Evolutionary conservation across 1,140 invertebrate genomes (phyloP).

Genomic region (Sitobion miscanthi): DNA sequence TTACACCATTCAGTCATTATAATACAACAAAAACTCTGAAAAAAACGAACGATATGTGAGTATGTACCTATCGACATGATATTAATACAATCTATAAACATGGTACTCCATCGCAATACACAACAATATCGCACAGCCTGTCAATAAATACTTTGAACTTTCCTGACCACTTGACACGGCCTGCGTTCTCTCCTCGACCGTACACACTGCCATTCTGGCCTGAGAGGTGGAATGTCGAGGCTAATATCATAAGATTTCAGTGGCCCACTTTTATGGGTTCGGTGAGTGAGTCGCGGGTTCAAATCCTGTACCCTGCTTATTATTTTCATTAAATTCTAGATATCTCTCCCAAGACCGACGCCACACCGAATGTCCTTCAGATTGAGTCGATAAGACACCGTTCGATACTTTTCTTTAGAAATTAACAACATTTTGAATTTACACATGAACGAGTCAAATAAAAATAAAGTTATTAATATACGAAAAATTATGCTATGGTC

Average conservation of each 20-base stretch:
- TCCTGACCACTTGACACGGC: background rate
- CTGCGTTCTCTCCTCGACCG: too few species aligned
- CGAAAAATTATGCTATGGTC: background rate
- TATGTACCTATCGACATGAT: background rate
- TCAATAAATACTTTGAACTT: background rate
- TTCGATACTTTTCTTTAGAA: background rate
- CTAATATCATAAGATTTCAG: too few species aligned
- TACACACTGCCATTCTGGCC: too few species aligned
- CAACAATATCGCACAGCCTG: background rate
- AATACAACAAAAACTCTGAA: background rate
- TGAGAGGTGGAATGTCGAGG: too few species aligned
- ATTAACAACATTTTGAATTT: background rate
- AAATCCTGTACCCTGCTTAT: too few species aligned
- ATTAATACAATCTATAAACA: background rate
- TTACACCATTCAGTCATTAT: background rate
- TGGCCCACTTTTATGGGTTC: too few species aligned
- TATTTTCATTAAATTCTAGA: too few species aligned
- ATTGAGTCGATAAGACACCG: background rate
- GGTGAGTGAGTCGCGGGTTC: too few species aligned
- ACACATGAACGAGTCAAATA: background rate
- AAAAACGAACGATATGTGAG: background rate
- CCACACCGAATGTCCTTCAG: background rate
- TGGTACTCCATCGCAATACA: background rate
- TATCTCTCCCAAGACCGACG: too few species aligned
- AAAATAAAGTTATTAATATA: background rate